Conservation (phyloP, 2,888 invertebrate genomes). For the Rotaria magnacalcarata region DNA sequence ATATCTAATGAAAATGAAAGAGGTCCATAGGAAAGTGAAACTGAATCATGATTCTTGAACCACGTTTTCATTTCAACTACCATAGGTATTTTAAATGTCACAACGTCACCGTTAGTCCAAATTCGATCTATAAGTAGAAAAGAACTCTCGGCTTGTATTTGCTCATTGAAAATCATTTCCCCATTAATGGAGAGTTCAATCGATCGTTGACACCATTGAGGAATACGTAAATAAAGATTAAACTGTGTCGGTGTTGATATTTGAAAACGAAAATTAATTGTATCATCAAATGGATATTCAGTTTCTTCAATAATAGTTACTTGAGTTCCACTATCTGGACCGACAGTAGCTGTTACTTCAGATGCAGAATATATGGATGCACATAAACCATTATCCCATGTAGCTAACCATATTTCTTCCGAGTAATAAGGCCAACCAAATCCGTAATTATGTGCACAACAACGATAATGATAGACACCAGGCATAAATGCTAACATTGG, state of each 20-base stretch:
- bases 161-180: neutral
- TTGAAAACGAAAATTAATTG: neutral
- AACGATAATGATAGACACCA: constrained; percentile 15
- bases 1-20: neutral
- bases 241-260: neutral
- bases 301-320: constrained; percentile 18
- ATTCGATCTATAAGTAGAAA: neutral
- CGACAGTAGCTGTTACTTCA: constrained; percentile 2
- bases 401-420: neutral
- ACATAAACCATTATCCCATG: neutral
- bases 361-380: neutral
- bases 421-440: constrained; percentile 2
- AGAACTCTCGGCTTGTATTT: neutral
- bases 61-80: neutral
- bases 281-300: constrained; percentile 29
- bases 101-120: neutral
- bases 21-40: neutral
- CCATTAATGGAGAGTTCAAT: neutral
- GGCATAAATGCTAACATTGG: neutral
- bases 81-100: neutral
- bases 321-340: neutral
- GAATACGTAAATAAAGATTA: neutral
- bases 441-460: constrained; percentile 23
- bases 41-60: neutral
- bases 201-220: neutral